Conservation (phyloP, 2,888 invertebrate genomes). For the Thalpophila matura region DNA sequence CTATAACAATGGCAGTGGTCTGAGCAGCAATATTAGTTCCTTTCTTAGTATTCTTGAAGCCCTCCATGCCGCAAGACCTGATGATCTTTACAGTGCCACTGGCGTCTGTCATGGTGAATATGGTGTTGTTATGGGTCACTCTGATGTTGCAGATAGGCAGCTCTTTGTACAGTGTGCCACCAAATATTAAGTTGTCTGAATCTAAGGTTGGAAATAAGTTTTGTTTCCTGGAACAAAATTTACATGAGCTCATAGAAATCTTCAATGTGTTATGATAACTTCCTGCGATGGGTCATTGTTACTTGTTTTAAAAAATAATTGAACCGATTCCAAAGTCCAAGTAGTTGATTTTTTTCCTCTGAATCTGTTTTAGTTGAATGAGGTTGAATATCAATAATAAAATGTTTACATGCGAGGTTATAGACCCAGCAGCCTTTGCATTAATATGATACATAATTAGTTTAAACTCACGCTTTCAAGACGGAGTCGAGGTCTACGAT, state of each 20-base stretch:
- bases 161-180: slow-evolving; percentile 94
- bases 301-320: no score
- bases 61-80: slow-evolving; percentile 96
- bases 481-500: slow-evolving; percentile 93
- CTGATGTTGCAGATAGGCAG: slow-evolving; percentile 96
- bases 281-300: no score
- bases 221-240: slow-evolving; percentile 89
- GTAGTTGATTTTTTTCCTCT: no score
- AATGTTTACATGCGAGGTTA: neutral
- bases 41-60: slow-evolving; percentile 98
- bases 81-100: slow-evolving; percentile 92
- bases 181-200: slow-evolving; percentile 93
- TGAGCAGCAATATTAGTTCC: slow-evolving; percentile 99
- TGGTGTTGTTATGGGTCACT: slow-evolving; percentile 97
- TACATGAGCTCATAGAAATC: neutral
- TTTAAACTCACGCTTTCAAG: slow-evolving; percentile 89
- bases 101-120: slow-evolving; percentile 93
- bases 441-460: neutral
- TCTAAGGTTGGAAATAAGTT: slow-evolving; percentile 94
- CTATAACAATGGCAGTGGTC: slow-evolving; percentile 96
- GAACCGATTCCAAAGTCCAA: no score
- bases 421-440: no score
- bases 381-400: neutral
- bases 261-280: no score
- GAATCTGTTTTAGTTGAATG: no score